A percentile compares a stretch with the other conserved stretches of the same genome.
Evolutionary conservation across 2,888 invertebrate species (phyloP).

Genomic region (Hirudinaria manillensis): DNA sequence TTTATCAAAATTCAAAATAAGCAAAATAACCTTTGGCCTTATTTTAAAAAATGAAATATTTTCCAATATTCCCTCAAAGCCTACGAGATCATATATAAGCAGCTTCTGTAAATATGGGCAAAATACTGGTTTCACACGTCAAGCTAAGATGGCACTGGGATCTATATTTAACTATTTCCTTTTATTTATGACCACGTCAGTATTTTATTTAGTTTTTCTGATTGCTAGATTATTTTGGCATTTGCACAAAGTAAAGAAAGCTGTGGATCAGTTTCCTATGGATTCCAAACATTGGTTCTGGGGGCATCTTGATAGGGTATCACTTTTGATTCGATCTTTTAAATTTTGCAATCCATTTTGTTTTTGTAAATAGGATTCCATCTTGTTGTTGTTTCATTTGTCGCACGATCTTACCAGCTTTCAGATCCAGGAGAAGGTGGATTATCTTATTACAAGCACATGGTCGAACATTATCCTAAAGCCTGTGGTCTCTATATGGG

Average conservation of each 20-base stretch:
- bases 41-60: no score
- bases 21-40: no score
- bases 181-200: no score
- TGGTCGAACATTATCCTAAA: constrained; percentile 30
- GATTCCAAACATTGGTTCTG: constrained; percentile 40
- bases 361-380: background rate
- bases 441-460: constrained; percentile 38
- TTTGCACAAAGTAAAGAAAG: constrained; percentile 13
- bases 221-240: no score
- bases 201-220: no score
- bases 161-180: no score
- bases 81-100: no score
- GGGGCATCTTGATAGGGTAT: constrained; percentile 37
- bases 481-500: constrained; percentile 24
- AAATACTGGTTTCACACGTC: no score
- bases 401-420: background rate
- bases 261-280: constrained; percentile 39
- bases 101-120: no score
- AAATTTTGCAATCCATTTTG: background rate
- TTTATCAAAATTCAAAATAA: no score
- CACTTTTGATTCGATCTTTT: background rate
- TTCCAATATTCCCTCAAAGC: no score
- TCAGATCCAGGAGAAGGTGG: constrained; percentile 44
- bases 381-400: background rate
- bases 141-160: no score